Evolutionary conservation across 2,113 vertebrate species (phyloP).

Genomic region (Columba livia): DNA sequence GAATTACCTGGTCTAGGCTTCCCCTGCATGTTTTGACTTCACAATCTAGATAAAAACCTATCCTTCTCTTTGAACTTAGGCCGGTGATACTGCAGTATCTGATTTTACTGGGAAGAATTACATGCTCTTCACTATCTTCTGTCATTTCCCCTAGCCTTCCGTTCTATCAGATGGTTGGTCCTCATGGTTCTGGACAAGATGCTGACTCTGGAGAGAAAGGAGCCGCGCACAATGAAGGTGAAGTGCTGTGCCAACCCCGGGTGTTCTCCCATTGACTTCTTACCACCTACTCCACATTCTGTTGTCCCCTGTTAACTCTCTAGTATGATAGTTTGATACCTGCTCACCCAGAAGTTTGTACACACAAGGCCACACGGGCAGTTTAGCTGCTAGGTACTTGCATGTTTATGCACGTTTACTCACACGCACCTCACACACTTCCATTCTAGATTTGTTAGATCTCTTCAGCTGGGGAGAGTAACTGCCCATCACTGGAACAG

Average conservation of each 20-base stretch:
- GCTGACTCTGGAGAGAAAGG: conserved; percentile 55
- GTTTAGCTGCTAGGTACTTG: not conserved
- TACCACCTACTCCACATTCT: not conserved
- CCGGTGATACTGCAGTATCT: not conserved
- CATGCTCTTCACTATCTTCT: not conserved
- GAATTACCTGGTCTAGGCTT: not conserved
- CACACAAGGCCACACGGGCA: not conserved
- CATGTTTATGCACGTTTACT: too few species aligned
- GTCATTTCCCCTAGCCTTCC: conserved; percentile 36
- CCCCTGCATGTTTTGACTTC: not conserved
- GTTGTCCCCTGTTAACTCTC: too few species aligned
- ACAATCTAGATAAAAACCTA: not conserved
- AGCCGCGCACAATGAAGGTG: conserved; percentile 47
- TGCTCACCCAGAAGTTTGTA: not conserved
- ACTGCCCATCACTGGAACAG: not conserved
- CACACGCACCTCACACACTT: fast-evolving
- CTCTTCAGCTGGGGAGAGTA: too few species aligned
- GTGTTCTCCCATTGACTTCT: fast-evolving
- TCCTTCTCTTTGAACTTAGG: not conserved
- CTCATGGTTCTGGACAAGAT: conserved; percentile 73
- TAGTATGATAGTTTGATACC: not conserved
- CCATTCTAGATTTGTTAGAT: not conserved
- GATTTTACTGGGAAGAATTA: not conserved
- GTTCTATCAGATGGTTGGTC: conserved; percentile 54
- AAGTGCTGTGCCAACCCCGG: not conserved